Conservation (phyloP, 1,140 invertebrate species). For the Hyles euphorbiae region DNA sequence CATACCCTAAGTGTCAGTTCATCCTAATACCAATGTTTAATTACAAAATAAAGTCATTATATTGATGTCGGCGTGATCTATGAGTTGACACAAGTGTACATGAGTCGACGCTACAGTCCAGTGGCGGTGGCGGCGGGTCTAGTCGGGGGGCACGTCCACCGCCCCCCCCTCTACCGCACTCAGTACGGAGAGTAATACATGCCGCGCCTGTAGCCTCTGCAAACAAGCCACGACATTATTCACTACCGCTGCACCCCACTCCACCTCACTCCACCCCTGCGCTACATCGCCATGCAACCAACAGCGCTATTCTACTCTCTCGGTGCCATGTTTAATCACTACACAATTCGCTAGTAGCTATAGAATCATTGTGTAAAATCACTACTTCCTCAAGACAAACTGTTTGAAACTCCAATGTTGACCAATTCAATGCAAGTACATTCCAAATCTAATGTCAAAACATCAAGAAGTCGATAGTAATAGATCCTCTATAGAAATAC, state of each 20-base stretch:
- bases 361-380: too few relatives aligned
- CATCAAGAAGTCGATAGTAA: background rate
- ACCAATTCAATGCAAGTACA: background rate
- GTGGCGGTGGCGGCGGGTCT: slow-evolving; percentile 6
- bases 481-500: background rate
- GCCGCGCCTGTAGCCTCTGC: slow-evolving; percentile 61
- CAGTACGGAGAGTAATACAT: slow-evolving; percentile 62
- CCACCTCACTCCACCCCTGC: slow-evolving; percentile 5
- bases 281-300: slow-evolving; percentile 12
- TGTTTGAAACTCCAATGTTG: too few relatives aligned
- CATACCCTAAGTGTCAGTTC: too few relatives aligned
- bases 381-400: too few relatives aligned
- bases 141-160: slow-evolving; percentile 5
- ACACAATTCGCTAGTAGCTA: too few relatives aligned
- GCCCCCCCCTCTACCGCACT: slow-evolving; percentile 55
- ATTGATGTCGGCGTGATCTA: background rate
- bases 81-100: slow-evolving; percentile 1
- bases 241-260: slow-evolving; percentile 4
- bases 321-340: too few relatives aligned
- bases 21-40: slow-evolving; percentile 2
- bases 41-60: slow-evolving; percentile 1
- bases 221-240: slow-evolving; percentile 53
- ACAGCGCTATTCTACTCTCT: background rate
- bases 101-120: slow-evolving; percentile 1
- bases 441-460: background rate